Percentiles rank a stretch among this genome's conserved stretches.
phyloP scores from a whole-genome alignment of 2,797 vertebrate species.

The Pseudochirops corinnae region DNA sequence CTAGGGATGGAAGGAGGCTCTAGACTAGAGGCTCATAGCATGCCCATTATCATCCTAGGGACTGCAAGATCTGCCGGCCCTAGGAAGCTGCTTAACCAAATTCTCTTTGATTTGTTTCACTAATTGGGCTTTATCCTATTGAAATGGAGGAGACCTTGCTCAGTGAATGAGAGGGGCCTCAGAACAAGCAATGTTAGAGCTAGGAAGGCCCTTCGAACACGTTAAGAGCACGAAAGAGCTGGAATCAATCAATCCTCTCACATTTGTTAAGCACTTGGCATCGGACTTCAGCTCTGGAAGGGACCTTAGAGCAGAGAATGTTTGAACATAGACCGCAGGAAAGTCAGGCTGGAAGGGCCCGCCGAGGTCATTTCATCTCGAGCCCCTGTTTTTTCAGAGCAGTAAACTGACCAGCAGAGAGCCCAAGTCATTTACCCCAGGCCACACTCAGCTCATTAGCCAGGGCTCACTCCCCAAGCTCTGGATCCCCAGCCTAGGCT shows the following conservation, averaged over 20 bases:
- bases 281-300: not conserved
- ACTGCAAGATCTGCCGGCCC: not conserved
- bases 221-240: not conserved
- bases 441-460: not conserved
- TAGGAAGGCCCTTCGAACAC: not conserved
- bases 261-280: not conserved
- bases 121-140: not conserved
- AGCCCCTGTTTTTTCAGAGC: not conserved
- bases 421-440: not conserved
- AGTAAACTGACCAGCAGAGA: not conserved
- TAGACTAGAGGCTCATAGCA: not conserved
- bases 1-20: not conserved
- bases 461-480: not conserved
- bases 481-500: not conserved
- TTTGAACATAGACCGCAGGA: not conserved
- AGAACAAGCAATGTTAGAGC: not conserved
- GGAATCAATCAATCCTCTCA: not conserved
- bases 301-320: not conserved
- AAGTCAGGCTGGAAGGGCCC: not conserved
- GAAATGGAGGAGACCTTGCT: not conserved
- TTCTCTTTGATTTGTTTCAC: not conserved
- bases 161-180: not conserved
- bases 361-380: not conserved
- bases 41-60: not conserved
- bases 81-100: not conserved